Base-by-base conservation (phyloP, 2,113 vertebrate genomes). In the Oriolus oriolus region DNA sequence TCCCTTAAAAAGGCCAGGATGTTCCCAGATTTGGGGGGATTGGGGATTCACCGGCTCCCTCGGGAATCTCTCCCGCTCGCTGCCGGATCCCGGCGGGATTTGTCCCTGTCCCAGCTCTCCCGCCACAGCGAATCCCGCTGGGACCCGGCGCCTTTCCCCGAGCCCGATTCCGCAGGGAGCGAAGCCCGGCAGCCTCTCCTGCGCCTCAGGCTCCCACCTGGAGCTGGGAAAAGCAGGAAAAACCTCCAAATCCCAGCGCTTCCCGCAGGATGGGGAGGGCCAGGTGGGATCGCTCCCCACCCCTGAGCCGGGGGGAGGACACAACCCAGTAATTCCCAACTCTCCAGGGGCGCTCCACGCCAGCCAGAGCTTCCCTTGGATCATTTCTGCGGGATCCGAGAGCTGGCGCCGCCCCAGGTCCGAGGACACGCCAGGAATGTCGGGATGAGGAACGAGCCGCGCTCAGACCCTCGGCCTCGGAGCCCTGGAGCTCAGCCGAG, bases 301-400 rank as follows among this genome's bases (percentile, higher is more conserved):
- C 31, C 42, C 42, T 4, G 22, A 45, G 64, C 22, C 11, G 5
- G 31, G 31, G 14, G 30, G 64, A n/a, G 44, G 76, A 31, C 35
- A 11, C 41, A 60, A 20, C 16, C 6, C 16, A n/a, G 3, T 4
- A 31, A 49, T 4, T 27, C 11, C 44, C 30, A 16, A 4, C 33
- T 41, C 9, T 8, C 47, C 3, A 0, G 22, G 16, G 31, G 11
- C 2, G 22, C 42, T 66, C 31, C 22, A 9, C 1, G 15, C 12
- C 85, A 56, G 45, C 16, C 70, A 8, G 49, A 68, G 23, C 16
- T 37, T 33, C 10, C 41, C 56, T 33, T 33, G n/a, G 27, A 33
- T 53, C 16, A 7, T 35, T 71, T 42, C 28, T 27, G 21, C 44
- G 11, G n/a, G 42, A 37, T 49, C 22, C 47, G 64, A 59, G 23